Evolutionary conservation across 2,888 invertebrate genomes (phyloP).

Genomic region (Nymphalis c-album): DNA sequence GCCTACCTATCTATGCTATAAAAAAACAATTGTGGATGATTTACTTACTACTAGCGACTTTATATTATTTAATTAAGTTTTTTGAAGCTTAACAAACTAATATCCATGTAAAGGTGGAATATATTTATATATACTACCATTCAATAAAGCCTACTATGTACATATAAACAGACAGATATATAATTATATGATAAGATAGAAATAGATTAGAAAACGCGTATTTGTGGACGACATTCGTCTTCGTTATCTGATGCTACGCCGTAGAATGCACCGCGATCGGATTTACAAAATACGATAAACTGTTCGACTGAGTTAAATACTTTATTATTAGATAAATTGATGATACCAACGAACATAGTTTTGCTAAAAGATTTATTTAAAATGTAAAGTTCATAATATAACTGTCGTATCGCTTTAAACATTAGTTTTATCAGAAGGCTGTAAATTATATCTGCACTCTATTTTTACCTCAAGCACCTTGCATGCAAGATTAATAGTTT

Average conservation of each 20-base stretch:
- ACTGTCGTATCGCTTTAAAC: no score
- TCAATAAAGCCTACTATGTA: no score
- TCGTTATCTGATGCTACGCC: conserved; percentile 10
- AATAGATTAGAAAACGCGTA: not conserved
- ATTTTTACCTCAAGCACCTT: not conserved
- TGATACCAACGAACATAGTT: not conserved
- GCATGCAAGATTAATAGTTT: no score
- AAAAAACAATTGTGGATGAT: no score
- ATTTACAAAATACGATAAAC: conserved; percentile 1
- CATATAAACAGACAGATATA: not conserved
- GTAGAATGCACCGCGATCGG: conserved; percentile 4
- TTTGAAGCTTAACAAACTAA: no score
- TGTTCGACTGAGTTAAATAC: conserved; percentile 8
- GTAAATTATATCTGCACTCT: not conserved
- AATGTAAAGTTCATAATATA: no score
- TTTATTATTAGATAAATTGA: conserved; percentile 2
- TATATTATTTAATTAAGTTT: no score
- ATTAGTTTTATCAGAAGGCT: no score
- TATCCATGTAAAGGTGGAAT: no score
- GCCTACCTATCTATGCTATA: no score
- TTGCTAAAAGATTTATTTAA: not conserved
- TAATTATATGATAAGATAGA: not conserved
- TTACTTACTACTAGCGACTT: no score
- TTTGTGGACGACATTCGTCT: conserved; percentile 13
- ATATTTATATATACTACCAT: no score